Evolutionary conservation across 1,140 invertebrate species (phyloP).

Genomic region (Bradysia coprophila): DNA sequence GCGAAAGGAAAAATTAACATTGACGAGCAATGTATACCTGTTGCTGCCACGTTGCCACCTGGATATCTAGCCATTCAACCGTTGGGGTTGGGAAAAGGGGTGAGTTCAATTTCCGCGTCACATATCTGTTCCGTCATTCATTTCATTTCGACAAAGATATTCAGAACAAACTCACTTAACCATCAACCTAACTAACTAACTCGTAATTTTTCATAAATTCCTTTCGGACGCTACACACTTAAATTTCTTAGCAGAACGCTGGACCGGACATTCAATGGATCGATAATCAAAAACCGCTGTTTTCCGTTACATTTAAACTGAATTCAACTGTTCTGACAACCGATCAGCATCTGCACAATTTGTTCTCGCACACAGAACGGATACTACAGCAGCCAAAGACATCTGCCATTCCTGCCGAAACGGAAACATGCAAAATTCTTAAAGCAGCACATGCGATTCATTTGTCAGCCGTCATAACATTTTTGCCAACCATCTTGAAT

Average conservation of each 20-base stretch:
- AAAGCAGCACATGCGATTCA: conserved; percentile 81
- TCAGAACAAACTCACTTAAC: no score
- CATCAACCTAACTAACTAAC: no score
- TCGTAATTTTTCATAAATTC: no score
- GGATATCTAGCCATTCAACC: conserved; percentile 80
- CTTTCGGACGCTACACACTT: conserved; percentile 3
- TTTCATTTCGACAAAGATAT: no score
- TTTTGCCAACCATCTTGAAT: conserved; percentile 75
- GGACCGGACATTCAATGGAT: conserved; percentile 86
- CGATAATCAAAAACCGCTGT: conserved; percentile 70
- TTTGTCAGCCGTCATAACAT: conserved; percentile 57
- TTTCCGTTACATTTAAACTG: conserved; percentile 62
- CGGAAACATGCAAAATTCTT: conserved; percentile 67
- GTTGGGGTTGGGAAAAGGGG: conserved; percentile 74
- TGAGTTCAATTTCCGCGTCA: no score
- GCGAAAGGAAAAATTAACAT: conserved; percentile 62
- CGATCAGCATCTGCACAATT: conserved; percentile 70
- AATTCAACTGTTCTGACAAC: conserved; percentile 74
- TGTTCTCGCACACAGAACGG: conserved; percentile 56
- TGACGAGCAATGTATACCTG: conserved; percentile 60
- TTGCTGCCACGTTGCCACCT: conserved; percentile 64
- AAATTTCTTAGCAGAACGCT: conserved; percentile 45
- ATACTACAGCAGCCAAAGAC: conserved; percentile 40
- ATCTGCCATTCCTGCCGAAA: conserved; percentile 43
- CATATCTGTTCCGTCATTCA: no score